Base-by-base conservation (phyloP, 2,113 vertebrate genomes). In the Platysternon megacephalum region DNA sequence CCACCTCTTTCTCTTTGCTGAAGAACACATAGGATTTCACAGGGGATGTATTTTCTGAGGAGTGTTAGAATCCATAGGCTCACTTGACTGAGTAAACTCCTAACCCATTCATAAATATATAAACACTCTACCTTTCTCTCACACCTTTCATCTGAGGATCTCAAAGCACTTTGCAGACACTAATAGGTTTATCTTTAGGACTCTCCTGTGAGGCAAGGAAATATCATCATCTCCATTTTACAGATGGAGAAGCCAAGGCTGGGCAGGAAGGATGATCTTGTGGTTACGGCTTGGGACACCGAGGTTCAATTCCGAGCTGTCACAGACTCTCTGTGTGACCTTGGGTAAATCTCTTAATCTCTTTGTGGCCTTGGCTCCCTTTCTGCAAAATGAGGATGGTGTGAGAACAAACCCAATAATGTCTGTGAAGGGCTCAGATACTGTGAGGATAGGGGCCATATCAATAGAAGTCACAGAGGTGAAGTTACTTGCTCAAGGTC, bases 391-490 rank as follows among this genome's bases (percentile, higher is more conserved):
- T 39, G 17, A 19, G 55, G 44, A 2, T 0, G 3, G 1, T 0
- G 46, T 61, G 16, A 86, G 22, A 44, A 76, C 3, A 26, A 52
- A 44, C 84, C 3, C 35, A 0, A 0, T 29, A 91, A 10, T 39
- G 13, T 4, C 4, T 24, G 53, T 10, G n/a, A 0, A 2, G 88
- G 29, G 35, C 39, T 44, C 72, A 44, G 68, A 24, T 61, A 1
- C 6, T 17, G 3, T 9, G 0, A 81, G 0, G 6, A 35, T 44
- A 51, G 84, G 80, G 26, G 81, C 61, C 72, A 3, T 21, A 22
- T 6, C 1, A 46, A 16, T 28, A 22, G 0, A 3, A 29, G 84
- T 6, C 82, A 85, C 84, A 4, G 0, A 14, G 11, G 42, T 13
- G 26, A 44, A 46, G 24, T 28, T 44, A 78, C 42, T 28, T 28